Base-by-base conservation (phyloP, 2,113 vertebrate species). In the Phylloscopus trochilus region DNA sequence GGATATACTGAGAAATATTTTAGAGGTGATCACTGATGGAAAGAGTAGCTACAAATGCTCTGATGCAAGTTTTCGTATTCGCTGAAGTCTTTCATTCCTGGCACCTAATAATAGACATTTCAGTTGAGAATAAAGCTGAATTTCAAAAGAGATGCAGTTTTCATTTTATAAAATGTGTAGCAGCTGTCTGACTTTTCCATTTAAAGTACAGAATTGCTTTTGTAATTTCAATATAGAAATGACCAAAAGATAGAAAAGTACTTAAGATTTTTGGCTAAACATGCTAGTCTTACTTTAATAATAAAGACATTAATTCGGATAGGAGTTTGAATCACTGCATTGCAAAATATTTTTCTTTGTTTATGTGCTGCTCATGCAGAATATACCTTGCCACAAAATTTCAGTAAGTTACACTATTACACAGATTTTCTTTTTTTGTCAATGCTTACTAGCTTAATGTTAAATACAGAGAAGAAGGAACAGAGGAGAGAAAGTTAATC, bases 81-180 rank as follows among this genome's bases (percentile, higher is more conserved):
- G 92, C 75, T 60, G 83, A 82, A 94, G 68, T 94, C 55, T 95
- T 97, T 97, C 96, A 87, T 97, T 97, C 74, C 92, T 95, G 87
- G 58, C 68, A 89, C 66, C 63, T 97, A 96, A 84, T 83, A 94
- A 87, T 94, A 96, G 86, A 96, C 82, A 74, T 91, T 97, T 97
- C 89, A 96, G 55, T 68, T 95, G 89, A 97, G 90, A 92, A 96
- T 96, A 93, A 96, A 97, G 92, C 78, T 4, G 19, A 97, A 97
- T 98, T 97, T 97, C 95, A 97, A 97, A 97, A 96, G 94, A 96
- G 95, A 93, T 85, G 70, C 93, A 97, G 78, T 88, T 96, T 97
- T 97, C 89, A 86, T 85, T 97, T 86, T 96, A 88, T 86, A 93
- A 97, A 97, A 97, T 97, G 95, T 56, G 1, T 96, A 96, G 83